phyloP scores from a whole-genome alignment of 2,113 vertebrate species.

The Carassius gibelio region DNA sequence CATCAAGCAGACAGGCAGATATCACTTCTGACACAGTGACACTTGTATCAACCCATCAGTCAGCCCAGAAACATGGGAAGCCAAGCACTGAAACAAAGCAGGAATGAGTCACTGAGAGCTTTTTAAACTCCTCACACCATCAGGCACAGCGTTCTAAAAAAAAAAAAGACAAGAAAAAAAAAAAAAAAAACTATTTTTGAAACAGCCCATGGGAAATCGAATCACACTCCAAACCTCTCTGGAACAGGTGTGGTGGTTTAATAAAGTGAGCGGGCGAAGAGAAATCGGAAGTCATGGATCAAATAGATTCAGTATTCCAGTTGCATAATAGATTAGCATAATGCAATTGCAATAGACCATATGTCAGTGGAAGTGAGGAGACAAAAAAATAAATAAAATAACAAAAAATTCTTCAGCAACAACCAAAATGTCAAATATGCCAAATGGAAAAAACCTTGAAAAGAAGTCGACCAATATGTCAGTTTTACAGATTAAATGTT shows the following conservation, averaged over 20 bases:
- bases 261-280: conserved; percentile 14
- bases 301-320: conserved; percentile 26
- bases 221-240: conserved; percentile 16
- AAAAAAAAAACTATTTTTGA: conserved; percentile 47
- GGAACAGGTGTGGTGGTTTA: conserved; percentile 51
- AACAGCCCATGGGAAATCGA: conserved; percentile 35
- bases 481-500: neutral
- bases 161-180: neutral
- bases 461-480: neutral
- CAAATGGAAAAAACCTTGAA: neutral
- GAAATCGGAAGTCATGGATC: conserved; percentile 16
- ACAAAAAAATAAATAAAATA: neutral
- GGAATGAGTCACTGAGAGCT: conserved; percentile 31
- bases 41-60: conserved; percentile 1
- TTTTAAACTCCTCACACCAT: conserved; percentile 36
- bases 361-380: neutral
- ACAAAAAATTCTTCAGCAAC: neutral
- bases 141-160: conserved; percentile 39
- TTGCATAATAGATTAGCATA: neutral
- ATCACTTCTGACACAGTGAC: conserved; percentile 4
- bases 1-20: conserved; percentile 20
- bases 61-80: neutral
- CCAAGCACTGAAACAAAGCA: conserved; percentile 16
- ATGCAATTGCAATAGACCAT: neutral
- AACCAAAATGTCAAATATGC: neutral